phyloP scores from a whole-genome alignment of 2,888 invertebrate species.

The Limulus polyphemus region DNA sequence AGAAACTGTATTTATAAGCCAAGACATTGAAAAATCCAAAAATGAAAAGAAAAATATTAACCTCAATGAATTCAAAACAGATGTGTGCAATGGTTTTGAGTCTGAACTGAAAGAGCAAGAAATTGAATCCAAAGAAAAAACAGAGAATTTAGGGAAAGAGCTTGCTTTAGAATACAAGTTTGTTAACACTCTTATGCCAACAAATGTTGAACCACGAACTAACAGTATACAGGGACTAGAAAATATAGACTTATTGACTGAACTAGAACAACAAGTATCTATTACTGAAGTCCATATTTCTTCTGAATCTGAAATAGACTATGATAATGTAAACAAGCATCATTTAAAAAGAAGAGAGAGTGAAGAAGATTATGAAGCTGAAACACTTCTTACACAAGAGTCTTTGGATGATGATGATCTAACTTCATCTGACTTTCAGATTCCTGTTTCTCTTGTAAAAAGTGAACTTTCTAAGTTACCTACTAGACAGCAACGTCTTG shows the following conservation, averaged over 20 bases:
- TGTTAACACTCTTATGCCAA: conserved; percentile 9
- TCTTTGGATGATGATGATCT: conserved; percentile 23
- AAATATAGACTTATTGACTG: background rate
- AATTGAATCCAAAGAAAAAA: background rate
- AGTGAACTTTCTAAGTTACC: conserved; percentile 12
- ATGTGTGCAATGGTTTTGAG: no score
- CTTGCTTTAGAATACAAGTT: background rate
- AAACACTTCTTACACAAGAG: conserved; percentile 23
- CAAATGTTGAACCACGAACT: conserved; percentile 8
- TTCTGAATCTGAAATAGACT: conserved; percentile 23
- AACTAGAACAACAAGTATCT: conserved; percentile 3
- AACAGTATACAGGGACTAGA: conserved; percentile 12
- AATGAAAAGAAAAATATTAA: no score
- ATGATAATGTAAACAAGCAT: conserved; percentile 9
- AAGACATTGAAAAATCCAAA: no score
- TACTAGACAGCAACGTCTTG: conserved; percentile 22
- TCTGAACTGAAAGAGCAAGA: no score
- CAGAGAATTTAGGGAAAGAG: background rate
- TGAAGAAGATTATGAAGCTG: conserved; percentile 24
- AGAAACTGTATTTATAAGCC: no score
- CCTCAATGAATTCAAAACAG: no score
- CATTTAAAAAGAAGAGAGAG: conserved; percentile 9
- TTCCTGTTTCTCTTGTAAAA: conserved; percentile 8
- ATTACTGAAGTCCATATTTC: conserved; percentile 15
- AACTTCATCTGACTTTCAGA: conserved; percentile 11